Percentiles rank a stretch among this genome's conserved stretches.
Conservation (phyloP, 2,888 invertebrate species). For the Calephelis perditalis region DNA sequence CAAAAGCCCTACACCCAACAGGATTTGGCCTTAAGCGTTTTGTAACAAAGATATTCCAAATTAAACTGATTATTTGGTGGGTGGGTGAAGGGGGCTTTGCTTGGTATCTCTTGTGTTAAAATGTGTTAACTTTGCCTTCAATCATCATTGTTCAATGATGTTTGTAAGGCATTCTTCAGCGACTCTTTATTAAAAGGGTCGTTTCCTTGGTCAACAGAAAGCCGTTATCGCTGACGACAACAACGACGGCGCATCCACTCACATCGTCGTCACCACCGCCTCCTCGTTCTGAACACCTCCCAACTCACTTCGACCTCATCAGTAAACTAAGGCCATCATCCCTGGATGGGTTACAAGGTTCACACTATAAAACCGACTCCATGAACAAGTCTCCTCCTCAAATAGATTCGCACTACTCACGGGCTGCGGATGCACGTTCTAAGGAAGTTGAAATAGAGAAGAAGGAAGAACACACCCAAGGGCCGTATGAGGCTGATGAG, state of each 20-base stretch:
- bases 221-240: slow-evolving; percentile 76
- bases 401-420: slow-evolving; percentile 79
- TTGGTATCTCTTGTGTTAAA: slow-evolving; percentile 68
- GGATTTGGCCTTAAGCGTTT: slow-evolving; percentile 42
- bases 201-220: slow-evolving; percentile 62
- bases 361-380: slow-evolving; percentile 67
- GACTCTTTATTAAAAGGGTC: slow-evolving; percentile 61
- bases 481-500: slow-evolving; percentile 79
- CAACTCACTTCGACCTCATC: slow-evolving; percentile 75
- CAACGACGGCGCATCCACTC: slow-evolving; percentile 76
- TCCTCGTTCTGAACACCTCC: slow-evolving; percentile 74
- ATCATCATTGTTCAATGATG: slow-evolving; percentile 7
- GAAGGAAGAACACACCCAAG: slow-evolving; percentile 76
- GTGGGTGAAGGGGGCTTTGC: slow-evolving; percentile 79
- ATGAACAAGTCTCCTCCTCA: slow-evolving; percentile 75
- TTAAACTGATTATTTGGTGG: slow-evolving; percentile 69
- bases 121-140: slow-evolving; percentile 20
- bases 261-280: slow-evolving; percentile 76
- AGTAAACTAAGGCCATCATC: slow-evolving; percentile 74
- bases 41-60: slow-evolving; percentile 42
- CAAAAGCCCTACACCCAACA: slow-evolving; percentile 76
- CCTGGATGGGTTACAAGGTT: slow-evolving; percentile 69
- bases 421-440: slow-evolving; percentile 66
- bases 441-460: slow-evolving; percentile 57
- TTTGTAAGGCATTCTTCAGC: slow-evolving; percentile 29